A percentile compares a stretch with the other conserved stretches of the same genome.
Evolutionary conservation across 2,888 invertebrate genomes (phyloP).

Genomic region (Plebejus melissa): DNA sequence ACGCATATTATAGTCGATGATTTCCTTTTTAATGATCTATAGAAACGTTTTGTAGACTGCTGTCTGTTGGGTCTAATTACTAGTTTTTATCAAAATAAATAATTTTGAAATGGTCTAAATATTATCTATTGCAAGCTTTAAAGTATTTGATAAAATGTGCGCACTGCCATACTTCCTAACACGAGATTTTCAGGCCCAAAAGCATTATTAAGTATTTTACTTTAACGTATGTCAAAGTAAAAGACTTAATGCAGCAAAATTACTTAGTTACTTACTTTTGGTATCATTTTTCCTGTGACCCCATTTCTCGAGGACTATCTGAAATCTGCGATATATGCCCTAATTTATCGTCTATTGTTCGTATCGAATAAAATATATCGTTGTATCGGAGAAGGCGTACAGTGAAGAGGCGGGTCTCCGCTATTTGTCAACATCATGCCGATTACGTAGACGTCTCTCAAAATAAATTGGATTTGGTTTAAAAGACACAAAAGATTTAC

Average conservation of each 20-base stretch:
- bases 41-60: not conserved
- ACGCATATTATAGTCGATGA: slow-evolving; percentile 26
- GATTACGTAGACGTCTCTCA: slow-evolving; percentile 45
- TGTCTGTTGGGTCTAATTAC: too few relatives aligned
- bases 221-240: too few relatives aligned
- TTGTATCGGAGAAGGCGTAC: slow-evolving; percentile 63
- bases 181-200: too few relatives aligned
- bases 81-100: too few relatives aligned
- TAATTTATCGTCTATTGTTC: slow-evolving; percentile 42
- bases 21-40: not conserved
- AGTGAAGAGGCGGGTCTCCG: slow-evolving; percentile 67
- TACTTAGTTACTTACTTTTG: too few relatives aligned
- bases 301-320: not conserved
- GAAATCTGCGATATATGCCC: slow-evolving; percentile 18
- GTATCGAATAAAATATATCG: slow-evolving; percentile 57
- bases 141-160: too few relatives aligned
- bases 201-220: too few relatives aligned
- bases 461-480: slow-evolving; percentile 67
- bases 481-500: slow-evolving; percentile 39
- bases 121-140: too few relatives aligned
- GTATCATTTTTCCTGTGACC: not conserved
- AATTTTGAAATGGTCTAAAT: too few relatives aligned
- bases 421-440: slow-evolving; percentile 73
- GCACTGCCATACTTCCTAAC: too few relatives aligned
- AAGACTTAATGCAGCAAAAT: too few relatives aligned